Evolutionary conservation across 1,140 invertebrate species (phyloP), one percentile per base, ranked within the genome.

Genomic region (Monochamus saltuarius): DNA sequence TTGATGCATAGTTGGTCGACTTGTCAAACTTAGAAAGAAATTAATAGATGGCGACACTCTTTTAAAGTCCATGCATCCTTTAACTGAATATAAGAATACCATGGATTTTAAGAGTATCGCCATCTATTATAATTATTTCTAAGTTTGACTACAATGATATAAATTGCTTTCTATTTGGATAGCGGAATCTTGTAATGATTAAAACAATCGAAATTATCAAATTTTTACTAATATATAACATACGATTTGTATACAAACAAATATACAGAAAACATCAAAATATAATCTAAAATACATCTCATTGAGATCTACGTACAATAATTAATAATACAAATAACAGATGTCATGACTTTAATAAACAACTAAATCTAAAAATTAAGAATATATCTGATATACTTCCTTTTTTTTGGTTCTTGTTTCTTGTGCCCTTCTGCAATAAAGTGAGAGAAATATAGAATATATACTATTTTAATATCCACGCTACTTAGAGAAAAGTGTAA

Each of bases 211-310:
- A 29, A 46, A 11, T 46, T 46, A 11, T 16, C 16, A 10, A 46
- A 46, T 19, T 46, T 46, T 46, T 46, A 46, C 10, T 46, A 46
- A 46, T 19, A 46, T 42, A 42, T 29, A 29, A 29, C 22, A 29
- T 29, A 29, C 22, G 22, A 29, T 46, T 19, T 17, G 43, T 46
- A 46, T 17, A 46, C 43, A 46, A 46, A 17, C 9, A 29, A 29
- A 46, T 46, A 46, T 19, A 46, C 22, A 53, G 51, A 53, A 42
- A 53, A 53, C 51, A 42, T 36, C 51, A 40, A 53, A 53, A 53
- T 53, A 53, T 53, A 53, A 29, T 53, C 51, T 53, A 17, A 51
- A 29, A 53, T 36, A 53, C 51, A 53, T 42, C 40, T 19, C 7
- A 6, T 29, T 29, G 9, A 51, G 49, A 38, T 51, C 34, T 37